Evolutionary conservation across 30 jellyfish, hydroid and myxozoan species (phyloP), one percentile per base, ranked within the genome.

Genomic region (Phacellophora camtschatica): DNA sequence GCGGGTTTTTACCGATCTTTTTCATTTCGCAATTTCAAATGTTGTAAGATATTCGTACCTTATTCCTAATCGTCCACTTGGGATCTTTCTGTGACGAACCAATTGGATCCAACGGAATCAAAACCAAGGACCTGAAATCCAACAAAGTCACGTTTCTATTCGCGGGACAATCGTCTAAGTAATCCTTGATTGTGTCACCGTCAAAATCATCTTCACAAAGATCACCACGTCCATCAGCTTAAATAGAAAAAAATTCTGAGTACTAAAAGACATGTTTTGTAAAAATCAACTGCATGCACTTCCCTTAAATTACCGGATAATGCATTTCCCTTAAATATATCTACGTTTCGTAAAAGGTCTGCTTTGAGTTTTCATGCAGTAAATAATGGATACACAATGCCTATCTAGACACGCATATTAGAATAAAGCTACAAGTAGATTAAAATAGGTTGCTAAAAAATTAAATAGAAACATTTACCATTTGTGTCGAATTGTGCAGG

Each of bases 191-290:
- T 24, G 81, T 39, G 65, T 89, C 97, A 18, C 90, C 94, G 62
- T 89, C 97, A 70, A 77, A 71, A 49, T 89, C 97, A 16, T 76
- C 95, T 5, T 79, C 95, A 65, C 97, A 89, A 13, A 74, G 84
- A 43, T 89, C 95, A 51, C 97, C 97, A 56, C 87, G 71, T 27
- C 93, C 97, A 42, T 74, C 87, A 50, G 88, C 97, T 87, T 10
- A 6, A 43, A 20, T 11, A 19, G 6, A 9, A 77, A 33, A 34
- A 2, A 27, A 31, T n/a, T n/a, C n/a, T n/a, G n/a, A n/a, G n/a
- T n/a, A n/a, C n/a, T n/a, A n/a, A n/a, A n/a, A n/a, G n/a, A n/a
- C n/a, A n/a, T n/a, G n/a, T n/a, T n/a, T n/a, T n/a, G n/a, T n/a
- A n/a, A n/a, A n/a, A n/a, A n/a, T n/a, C n/a, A n/a, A n/a, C n/a